Conservation (phyloP, 1,140 invertebrate species). For the Ostrea denselamellosa region DNA sequence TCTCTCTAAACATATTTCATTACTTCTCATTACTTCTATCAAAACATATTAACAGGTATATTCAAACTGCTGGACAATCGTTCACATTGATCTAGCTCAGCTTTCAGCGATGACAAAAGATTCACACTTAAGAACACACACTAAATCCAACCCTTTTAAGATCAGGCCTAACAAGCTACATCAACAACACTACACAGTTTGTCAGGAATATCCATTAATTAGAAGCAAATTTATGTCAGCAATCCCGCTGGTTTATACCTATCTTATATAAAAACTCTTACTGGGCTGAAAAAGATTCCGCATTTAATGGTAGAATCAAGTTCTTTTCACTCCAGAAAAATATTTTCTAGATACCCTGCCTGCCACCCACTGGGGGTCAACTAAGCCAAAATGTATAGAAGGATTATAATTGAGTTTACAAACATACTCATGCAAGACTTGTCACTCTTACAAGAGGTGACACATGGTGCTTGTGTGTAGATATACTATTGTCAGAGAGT, state of each 20-base stretch:
- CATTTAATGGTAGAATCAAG: not conserved
- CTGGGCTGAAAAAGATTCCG: not conserved
- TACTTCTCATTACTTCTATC: conserved; percentile 16
- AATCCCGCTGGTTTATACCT: conserved; percentile 4
- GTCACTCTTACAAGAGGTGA: not conserved
- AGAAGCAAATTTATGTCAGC: not conserved
- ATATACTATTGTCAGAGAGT: not conserved
- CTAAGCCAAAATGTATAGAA: not conserved
- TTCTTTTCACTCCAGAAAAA: conserved; percentile 17
- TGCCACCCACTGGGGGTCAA: conserved; percentile 29
- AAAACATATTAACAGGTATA: conserved; percentile 30
- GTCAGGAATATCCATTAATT: conserved; percentile 16
- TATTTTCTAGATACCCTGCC: conserved; percentile 20
- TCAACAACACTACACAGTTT: not conserved
- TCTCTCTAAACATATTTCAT: conserved; percentile 21
- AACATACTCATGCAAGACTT: not conserved
- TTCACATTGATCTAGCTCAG: not conserved
- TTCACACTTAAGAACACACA: conserved; percentile 16
- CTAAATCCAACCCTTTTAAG: not conserved
- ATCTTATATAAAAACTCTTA: not conserved
- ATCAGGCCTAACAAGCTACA: not conserved
- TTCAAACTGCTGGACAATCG: conserved; percentile 29
- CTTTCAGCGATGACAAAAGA: conserved; percentile 6
- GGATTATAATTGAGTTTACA: conserved; percentile 7
- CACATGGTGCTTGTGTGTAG: not conserved